These are phyloP conservation scores for Dasysyrphus tricinctus DNA, from an alignment of 2,888 invertebrate species.

Conservation along the genomic window DNA sequence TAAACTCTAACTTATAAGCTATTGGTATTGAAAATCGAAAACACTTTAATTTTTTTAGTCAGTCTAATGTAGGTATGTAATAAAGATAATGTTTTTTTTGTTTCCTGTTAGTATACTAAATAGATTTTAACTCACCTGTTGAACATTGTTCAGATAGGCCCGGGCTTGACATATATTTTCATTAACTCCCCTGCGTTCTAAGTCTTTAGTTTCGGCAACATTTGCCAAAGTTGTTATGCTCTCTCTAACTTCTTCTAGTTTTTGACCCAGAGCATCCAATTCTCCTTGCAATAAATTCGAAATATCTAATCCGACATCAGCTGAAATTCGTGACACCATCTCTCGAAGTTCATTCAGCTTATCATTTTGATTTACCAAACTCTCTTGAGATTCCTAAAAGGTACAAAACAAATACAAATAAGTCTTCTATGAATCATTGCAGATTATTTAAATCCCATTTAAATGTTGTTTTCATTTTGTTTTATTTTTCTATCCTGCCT, in stretches of 20 bases:
- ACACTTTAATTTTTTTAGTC: no score
- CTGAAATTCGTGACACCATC: conserved; percentile 90
- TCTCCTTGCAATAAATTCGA: conserved; percentile 90
- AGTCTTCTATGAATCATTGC: conserved; percentile 37
- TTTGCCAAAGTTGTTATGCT: conserved; percentile 90
- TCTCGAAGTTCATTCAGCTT: conserved; percentile 88
- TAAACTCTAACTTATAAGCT: no score
- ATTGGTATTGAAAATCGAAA: no score
- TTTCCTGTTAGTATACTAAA: no score
- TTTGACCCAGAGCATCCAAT: conserved; percentile 89
- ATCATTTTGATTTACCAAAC: conserved; percentile 88
- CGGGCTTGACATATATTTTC: conserved; percentile 86
- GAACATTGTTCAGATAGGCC: conserved; percentile 88
- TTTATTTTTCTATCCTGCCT: background rate
- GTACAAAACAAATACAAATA: conserved; percentile 25
- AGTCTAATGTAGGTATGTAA: no score
- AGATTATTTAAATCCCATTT: conserved; percentile 22
- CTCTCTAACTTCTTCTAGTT: conserved; percentile 90
- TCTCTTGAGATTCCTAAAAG: conserved; percentile 89
- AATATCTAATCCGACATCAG: conserved; percentile 89
- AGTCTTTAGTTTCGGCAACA: conserved; percentile 89
- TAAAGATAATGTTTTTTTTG: no score
- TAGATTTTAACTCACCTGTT: conserved; percentile 86
- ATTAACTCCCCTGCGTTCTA: conserved; percentile 84
- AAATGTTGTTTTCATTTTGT: background rate